These are phyloP conservation scores for Caenorhabditis sp. DNA, from an alignment of 2,888 invertebrate species.

Conservation along the genomic window DNA sequence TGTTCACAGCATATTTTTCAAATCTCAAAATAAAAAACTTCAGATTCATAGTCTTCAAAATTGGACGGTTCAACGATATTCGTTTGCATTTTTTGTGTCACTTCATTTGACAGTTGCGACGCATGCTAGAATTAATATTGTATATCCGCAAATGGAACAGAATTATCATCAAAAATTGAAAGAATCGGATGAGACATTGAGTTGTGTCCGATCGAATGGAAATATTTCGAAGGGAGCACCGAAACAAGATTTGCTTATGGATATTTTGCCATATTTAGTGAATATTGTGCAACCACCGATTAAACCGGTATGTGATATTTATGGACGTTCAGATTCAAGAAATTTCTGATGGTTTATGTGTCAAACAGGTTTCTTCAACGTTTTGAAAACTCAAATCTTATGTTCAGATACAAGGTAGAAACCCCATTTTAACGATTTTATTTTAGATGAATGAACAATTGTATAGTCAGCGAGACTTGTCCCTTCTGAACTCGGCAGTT, in stretches of 20 bases:
- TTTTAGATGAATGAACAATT: constrained; percentile 55
- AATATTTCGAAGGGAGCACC: constrained; percentile 2
- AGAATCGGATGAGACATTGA: constrained; percentile 36
- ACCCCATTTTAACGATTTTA: too few relatives aligned
- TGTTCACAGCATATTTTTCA: too few relatives aligned
- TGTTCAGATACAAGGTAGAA: too few relatives aligned
- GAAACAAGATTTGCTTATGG: constrained; percentile 30
- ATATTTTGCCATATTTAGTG: constrained; percentile 44
- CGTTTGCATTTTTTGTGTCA: constrained; percentile 41
- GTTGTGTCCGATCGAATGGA: constrained; percentile 22
- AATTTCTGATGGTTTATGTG: too few relatives aligned
- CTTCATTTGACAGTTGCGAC: constrained; percentile 55
- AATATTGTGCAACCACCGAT: constrained; percentile 50
- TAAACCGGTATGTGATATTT: constrained; percentile 43
- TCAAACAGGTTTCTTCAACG: too few relatives aligned
- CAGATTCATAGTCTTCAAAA: constrained; percentile 44
- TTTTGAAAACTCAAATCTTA: too few relatives aligned
- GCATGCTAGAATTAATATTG: constrained; percentile 40
- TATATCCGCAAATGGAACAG: constrained; percentile 47
- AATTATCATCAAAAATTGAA: constrained; percentile 26
- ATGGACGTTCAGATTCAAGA: background rate
- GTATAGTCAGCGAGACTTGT: constrained; percentile 40
- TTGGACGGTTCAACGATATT: constrained; percentile 46
- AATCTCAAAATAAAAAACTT: too few relatives aligned
- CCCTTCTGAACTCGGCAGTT: constrained; percentile 24